These are phyloP conservation scores for Quiscalus mexicanus DNA, from an alignment of 2,113 vertebrate genomes.

Conservation along the genomic window DNA sequence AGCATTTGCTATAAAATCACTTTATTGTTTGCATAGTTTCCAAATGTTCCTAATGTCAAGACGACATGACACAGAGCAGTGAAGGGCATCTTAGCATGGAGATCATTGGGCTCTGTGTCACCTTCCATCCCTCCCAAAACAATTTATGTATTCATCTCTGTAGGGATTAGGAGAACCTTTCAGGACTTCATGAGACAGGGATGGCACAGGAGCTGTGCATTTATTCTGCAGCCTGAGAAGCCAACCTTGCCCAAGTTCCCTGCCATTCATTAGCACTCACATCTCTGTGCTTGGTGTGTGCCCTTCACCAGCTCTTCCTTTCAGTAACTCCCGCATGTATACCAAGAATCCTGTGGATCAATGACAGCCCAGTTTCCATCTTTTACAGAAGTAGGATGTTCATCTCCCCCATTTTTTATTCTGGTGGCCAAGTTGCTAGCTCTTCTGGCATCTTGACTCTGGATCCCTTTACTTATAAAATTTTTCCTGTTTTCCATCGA, in stretches of 20 bases:
- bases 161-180: neutral
- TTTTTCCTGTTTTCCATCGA: neutral
- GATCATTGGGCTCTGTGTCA: neutral
- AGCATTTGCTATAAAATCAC: neutral
- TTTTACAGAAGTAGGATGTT: neutral
- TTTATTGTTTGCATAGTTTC: neutral
- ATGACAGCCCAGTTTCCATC: neutral
- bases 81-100: neutral
- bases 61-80: neutral
- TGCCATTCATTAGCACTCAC: neutral
- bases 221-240: neutral
- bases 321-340: neutral
- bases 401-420: neutral
- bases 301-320: neutral
- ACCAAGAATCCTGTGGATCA: neutral
- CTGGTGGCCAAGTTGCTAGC: neutral
- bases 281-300: rapidly evolving
- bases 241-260: neutral
- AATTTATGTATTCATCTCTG: neutral
- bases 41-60: neutral
- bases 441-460: neutral
- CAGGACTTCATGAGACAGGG: neutral
- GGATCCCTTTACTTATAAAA: neutral
- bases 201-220: neutral
- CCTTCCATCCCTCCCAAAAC: neutral